These are phyloP conservation scores for Clarias batrachus DNA, from an alignment of 2,113 vertebrate genomes.

Conservation along the genomic window DNA sequence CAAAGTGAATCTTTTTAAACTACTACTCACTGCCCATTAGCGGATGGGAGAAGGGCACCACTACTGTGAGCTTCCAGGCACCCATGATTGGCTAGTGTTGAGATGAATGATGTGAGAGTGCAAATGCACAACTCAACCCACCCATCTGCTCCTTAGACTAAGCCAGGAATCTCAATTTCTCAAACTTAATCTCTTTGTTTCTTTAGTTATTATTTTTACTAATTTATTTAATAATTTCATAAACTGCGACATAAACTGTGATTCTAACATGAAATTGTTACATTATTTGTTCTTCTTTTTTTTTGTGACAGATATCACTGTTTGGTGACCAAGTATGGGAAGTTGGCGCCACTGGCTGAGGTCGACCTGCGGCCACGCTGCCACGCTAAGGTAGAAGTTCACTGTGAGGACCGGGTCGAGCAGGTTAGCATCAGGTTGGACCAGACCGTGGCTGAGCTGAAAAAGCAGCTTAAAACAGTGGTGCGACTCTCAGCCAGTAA, in stretches of 20 bases:
- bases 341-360: constrained; percentile 90
- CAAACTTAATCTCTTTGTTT: no score
- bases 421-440: constrained; percentile 90
- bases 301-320: constrained; percentile 82
- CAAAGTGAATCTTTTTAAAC: no score
- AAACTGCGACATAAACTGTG: neutral
- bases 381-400: constrained; percentile 87
- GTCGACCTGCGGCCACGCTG: constrained; percentile 91
- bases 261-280: neutral
- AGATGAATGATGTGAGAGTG: no score
- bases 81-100: no score
- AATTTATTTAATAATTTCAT: neutral
- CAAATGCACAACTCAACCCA: no score
- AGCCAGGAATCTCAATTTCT: no score
- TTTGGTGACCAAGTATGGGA: constrained; percentile 92
- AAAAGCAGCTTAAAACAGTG: constrained; percentile 86
- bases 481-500: constrained; percentile 86
- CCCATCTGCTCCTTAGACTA: no score
- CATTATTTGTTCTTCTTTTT: neutral
- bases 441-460: constrained; percentile 93
- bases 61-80: no score
- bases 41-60: no score
- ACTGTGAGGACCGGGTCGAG: constrained; percentile 90
- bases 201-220: neutral
- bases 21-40: no score